Evolutionary conservation across 2,888 invertebrate species (phyloP).

Genomic region (Chalcis sispes): DNA sequence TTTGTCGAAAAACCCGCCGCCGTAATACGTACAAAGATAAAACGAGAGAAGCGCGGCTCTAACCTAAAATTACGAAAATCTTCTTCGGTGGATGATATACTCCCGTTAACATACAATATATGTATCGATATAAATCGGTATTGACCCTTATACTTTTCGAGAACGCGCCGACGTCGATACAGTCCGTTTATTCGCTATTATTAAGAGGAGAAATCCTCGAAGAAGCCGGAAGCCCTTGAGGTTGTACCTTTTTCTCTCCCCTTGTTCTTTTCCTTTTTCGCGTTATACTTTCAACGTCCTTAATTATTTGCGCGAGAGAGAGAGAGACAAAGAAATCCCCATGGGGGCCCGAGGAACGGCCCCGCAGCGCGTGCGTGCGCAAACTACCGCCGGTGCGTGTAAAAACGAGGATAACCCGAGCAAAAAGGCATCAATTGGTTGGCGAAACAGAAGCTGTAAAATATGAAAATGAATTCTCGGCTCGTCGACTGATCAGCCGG

Average conservation of each 20-base stretch:
- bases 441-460: slow-evolving; percentile 56
- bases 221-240: slow-evolving; percentile 43
- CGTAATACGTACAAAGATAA: no score
- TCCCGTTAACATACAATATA: slow-evolving; percentile 16
- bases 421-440: slow-evolving; percentile 37
- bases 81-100: not conserved
- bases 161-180: slow-evolving; percentile 3
- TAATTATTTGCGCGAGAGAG: slow-evolving; percentile 39
- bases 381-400: slow-evolving; percentile 3
- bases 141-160: not conserved
- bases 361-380: not conserved
- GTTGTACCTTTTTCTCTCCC: no score
- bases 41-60: slow-evolving; percentile 2
- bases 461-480: slow-evolving; percentile 56
- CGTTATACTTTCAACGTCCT: slow-evolving; percentile 2
- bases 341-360: not conserved
- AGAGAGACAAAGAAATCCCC: no score
- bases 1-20: slow-evolving; percentile 39
- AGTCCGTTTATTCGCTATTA: slow-evolving; percentile 39
- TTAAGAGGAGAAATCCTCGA: slow-evolving; percentile 2
- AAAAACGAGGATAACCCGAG: not conserved
- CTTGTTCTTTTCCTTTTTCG: not conserved
- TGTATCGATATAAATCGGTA: not conserved
- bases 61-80: slow-evolving; percentile 35
- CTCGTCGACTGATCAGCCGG: no score